These are phyloP conservation scores for Penelope pileata DNA, from an alignment of 2,113 vertebrate genomes.

Conservation along the genomic window DNA sequence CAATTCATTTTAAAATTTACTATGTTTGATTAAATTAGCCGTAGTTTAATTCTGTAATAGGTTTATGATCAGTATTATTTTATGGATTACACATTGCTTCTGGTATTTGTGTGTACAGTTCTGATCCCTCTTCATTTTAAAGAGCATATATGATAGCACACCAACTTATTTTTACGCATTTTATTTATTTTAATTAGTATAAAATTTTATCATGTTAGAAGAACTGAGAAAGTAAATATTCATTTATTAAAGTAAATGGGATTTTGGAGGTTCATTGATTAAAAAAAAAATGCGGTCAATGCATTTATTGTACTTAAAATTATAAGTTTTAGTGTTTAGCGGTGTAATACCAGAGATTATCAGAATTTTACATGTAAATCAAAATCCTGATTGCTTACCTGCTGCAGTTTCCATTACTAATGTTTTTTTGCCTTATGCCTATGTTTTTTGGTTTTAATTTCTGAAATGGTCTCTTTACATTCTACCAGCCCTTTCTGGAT, in stretches of 20 bases:
- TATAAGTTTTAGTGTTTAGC: constrained; percentile 64
- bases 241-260: constrained; percentile 63
- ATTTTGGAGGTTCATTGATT: constrained; percentile 56
- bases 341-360: constrained; percentile 63
- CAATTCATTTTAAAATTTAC: constrained; percentile 51
- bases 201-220: constrained; percentile 62
- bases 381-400: constrained; percentile 39
- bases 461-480: neutral
- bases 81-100: constrained; percentile 46
- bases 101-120: constrained; percentile 66
- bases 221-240: constrained; percentile 65
- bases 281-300: constrained; percentile 33
- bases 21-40: constrained; percentile 53
- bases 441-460: constrained; percentile 54
- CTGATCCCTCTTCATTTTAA: constrained; percentile 60
- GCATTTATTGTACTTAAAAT: constrained; percentile 51
- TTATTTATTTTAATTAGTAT: constrained; percentile 79
- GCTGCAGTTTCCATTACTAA: constrained; percentile 9
- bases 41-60: constrained; percentile 58
- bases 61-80: constrained; percentile 74
- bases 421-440: constrained; percentile 3
- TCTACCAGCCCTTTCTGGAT: neutral
- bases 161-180: constrained; percentile 67
- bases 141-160: constrained; percentile 69
- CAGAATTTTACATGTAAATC: constrained; percentile 61